Percentiles rank a stretch among this genome's conserved stretches.
Conservation (phyloP, 2,113 vertebrate species). For the Crocuta crocuta region DNA sequence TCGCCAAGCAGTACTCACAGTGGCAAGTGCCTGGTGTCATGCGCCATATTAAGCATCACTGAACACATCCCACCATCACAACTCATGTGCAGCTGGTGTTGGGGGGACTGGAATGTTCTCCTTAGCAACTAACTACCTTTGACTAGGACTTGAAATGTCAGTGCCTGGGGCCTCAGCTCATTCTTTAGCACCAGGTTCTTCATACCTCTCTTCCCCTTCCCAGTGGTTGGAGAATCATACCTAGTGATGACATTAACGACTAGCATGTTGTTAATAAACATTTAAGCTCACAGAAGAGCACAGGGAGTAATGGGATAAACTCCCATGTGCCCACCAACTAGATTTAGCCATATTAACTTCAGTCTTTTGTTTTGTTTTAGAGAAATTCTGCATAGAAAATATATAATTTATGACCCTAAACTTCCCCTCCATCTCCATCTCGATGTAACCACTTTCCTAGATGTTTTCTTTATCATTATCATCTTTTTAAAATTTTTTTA, state of each 20-base stretch:
- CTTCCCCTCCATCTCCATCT: not conserved
- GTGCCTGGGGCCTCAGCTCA: not conserved
- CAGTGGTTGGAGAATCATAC: not conserved
- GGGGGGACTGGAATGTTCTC: not conserved
- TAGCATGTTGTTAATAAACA: not conserved
- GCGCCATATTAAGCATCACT: not conserved
- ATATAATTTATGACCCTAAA: not conserved
- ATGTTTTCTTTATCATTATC: not conserved
- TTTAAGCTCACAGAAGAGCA: not conserved
- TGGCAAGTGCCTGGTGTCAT: not conserved
- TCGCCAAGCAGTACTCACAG: not conserved
- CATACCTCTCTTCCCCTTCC: not conserved
- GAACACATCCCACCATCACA: not conserved
- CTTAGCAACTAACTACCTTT: not conserved
- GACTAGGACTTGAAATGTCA: not conserved
- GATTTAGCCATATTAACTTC: not conserved
- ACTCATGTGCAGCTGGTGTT: not conserved
- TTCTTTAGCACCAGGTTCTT: not conserved
- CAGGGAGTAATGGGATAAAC: not conserved
- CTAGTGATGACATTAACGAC: not conserved
- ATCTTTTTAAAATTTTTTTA: no score
- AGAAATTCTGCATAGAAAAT: slow-evolving; percentile 1
- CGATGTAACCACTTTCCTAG: not conserved
- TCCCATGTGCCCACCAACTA: not conserved
- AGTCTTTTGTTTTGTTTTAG: not conserved